Conservation (phyloP, 2,888 invertebrate genomes). For the Drosophila nigricruria region DNA sequence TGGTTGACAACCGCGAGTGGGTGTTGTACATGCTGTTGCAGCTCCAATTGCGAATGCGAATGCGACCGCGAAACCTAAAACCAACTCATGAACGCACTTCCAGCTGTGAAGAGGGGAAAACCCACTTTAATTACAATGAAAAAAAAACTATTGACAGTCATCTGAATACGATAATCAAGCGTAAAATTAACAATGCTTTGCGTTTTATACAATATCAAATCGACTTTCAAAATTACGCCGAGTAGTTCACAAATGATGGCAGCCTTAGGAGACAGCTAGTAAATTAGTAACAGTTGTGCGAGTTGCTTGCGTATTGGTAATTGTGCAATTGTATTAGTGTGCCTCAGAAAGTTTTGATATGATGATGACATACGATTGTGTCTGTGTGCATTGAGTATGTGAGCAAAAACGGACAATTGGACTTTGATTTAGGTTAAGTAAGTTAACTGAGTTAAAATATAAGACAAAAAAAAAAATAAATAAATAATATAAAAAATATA, state of each 20-base stretch:
- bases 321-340: constrained; percentile 10
- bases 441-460: not conserved
- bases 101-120: constrained; percentile 16
- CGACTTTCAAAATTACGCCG: constrained; percentile 17
- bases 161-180: constrained; percentile 29
- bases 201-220: constrained; percentile 16
- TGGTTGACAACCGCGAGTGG: constrained; percentile 71
- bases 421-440: not conserved
- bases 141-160: constrained; percentile 28
- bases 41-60: constrained; percentile 68
- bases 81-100: constrained; percentile 51
- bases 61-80: constrained; percentile 72
- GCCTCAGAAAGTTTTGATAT: not conserved
- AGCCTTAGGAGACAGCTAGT: constrained; percentile 1
- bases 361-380: not conserved
- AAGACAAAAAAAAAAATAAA: not conserved
- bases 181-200: constrained; percentile 19
- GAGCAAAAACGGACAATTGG: not conserved
- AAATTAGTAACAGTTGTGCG: constrained; percentile 16
- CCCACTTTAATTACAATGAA: constrained; percentile 10
- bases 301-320: not conserved
- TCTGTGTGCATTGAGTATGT: not conserved
- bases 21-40: constrained; percentile 57
- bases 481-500: not conserved
- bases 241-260: not conserved